Evolutionary conservation across 2,888 invertebrate species (phyloP), one percentile per base, ranked within the genome.

Genomic region (Hetaerina titia): DNA sequence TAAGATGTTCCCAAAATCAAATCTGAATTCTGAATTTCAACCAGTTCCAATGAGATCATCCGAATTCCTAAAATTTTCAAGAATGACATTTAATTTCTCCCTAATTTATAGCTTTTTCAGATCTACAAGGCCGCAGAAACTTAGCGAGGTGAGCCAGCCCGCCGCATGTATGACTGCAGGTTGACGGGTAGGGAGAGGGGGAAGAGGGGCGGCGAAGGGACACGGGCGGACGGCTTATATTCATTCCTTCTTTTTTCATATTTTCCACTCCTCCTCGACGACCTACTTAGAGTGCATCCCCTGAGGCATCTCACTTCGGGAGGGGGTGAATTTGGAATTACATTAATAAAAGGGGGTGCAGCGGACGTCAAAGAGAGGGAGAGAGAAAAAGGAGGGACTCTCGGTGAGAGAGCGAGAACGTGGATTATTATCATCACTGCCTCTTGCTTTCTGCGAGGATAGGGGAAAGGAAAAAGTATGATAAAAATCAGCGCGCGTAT

Each of bases 231-330:
- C 31, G 31, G 81, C 81, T 81, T 31, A 81, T 81, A 81, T 81
- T 15, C 81, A 25, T 5, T 4, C 25, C 22, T 81, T 74, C 31
- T 81, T 81, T 81, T 81, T 81, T 31, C 31, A 81, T 81, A 19
- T 25, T 81, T 81, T 81, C n/a, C 81, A 31, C 81, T 81, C 81
- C 81, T 81, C 81, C 31, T 81, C 81, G 31, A 81, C 81, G 81
- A 81, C 81, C 81, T 81, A 81, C 81, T 81, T 81, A 81, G 25
- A 31, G 81, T 11, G 13, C 25, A 31, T 81, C 81, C 81, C 81
- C 25, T 0, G 31, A 11, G 81, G 81, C 31, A 31, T 31, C 31
- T 81, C 81, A 19, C 81, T 31, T 81, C 81, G 31, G 81, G 31
- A 15, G 81, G 25, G 15, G n/a, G 22, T 15, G 69, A 60, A 60